A percentile compares a stretch with the other conserved stretches of the same genome.
Conservation (phyloP, 2,888 invertebrate species). For the Seladonia tumulorum region DNA sequence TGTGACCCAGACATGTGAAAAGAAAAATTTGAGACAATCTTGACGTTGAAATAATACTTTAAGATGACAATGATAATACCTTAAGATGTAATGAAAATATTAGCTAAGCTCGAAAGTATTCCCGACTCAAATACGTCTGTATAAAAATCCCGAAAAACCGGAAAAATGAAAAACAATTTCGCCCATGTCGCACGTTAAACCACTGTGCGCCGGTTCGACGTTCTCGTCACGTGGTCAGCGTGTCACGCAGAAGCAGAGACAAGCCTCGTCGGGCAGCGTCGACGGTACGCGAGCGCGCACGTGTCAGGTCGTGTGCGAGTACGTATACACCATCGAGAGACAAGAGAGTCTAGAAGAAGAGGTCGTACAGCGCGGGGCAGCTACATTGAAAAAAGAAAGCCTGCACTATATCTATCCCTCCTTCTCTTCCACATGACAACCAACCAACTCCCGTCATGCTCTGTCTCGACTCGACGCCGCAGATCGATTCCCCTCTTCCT, state of each 20-base stretch:
- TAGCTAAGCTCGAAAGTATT: no score
- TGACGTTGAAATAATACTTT: no score
- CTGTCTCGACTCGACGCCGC: neutral
- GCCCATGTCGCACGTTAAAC: neutral
- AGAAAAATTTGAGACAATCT: no score
- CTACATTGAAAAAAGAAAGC: neutral
- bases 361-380: neutral
- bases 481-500: slow-evolving; percentile 56
- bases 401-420: neutral
- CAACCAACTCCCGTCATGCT: neutral
- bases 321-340: neutral
- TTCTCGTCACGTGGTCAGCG: slow-evolving; percentile 45
- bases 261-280: neutral
- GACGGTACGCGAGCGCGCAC: slow-evolving; percentile 32
- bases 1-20: no score
- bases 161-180: neutral
- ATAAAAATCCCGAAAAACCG: neutral
- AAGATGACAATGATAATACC: no score
- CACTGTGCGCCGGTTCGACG: slow-evolving; percentile 17
- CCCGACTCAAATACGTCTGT: no score
- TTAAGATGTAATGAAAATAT: no score
- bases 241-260: slow-evolving; percentile 53
- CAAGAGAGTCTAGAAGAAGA: slow-evolving; percentile 38
- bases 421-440: neutral
- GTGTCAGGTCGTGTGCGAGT: slow-evolving; percentile 29